Percentiles rank a stretch among this genome's conserved stretches.
These are phyloP conservation scores for Tridacna gigas DNA, from an alignment of 2,888 invertebrate genomes.

Conservation along the genomic window DNA sequence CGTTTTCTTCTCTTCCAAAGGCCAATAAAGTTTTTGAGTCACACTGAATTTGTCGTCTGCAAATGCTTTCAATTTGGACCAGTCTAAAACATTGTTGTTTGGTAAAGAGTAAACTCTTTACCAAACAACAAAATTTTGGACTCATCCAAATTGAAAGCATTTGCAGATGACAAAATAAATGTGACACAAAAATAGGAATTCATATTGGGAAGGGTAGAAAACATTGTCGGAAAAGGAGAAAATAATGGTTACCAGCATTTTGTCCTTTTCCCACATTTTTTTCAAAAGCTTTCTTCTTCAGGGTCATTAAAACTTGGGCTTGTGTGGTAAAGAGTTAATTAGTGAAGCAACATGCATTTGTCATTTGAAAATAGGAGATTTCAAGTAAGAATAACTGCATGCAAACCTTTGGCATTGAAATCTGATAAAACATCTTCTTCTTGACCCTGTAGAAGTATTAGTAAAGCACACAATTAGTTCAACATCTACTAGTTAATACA, in stretches of 20 bases:
- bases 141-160: too few species aligned
- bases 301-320: neutral
- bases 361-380: neutral
- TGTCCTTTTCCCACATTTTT: neutral
- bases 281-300: neutral
- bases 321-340: neutral
- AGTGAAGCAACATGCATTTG: neutral
- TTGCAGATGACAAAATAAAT: too few species aligned
- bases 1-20: too few species aligned
- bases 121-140: too few species aligned
- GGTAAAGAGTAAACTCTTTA: too few species aligned
- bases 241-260: neutral
- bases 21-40: too few species aligned
- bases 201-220: neutral
- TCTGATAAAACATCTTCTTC: conserved; percentile 79
- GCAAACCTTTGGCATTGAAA: conserved; percentile 78
- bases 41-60: too few species aligned
- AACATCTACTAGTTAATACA: too few species aligned
- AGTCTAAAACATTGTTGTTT: too few species aligned
- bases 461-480: conserved; percentile 10
- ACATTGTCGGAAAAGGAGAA: neutral
- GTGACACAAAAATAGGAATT: too few species aligned
- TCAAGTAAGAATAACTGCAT: neutral
- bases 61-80: too few species aligned
- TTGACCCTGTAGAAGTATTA: conserved; percentile 66